Evolutionary conservation across 1,140 invertebrate species (phyloP), one percentile per base, ranked within the genome.

Genomic region (Leucophenga varia): DNA sequence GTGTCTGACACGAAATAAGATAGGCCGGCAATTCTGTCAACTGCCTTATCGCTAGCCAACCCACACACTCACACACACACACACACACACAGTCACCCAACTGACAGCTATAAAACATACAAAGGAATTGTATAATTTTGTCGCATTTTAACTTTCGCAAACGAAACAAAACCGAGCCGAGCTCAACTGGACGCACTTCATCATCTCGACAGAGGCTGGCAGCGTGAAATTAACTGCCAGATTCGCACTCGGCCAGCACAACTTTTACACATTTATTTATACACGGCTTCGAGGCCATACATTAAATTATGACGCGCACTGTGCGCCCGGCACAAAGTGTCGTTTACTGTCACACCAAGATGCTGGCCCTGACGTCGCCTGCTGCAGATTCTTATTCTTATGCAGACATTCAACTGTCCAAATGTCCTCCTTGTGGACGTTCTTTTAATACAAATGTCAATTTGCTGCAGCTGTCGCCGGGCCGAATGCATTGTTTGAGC

Each of bases 191-290:
- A 49, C 59, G 50, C 61, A 65, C 64, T 65, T 59, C 56, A 65
- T 65, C 63, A 68, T 65, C 48, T 55, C 48, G 56, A 61, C 63
- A 43, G 44, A 57, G 54, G n/a, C 64, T 63, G 63, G 63, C 63
- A 65, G 59, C 63, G 59, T 65, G 63, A 65, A 65, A 65, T 65
- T 65, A 65, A 65, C 59, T 65, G 63, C 57, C 63, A 65, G 53
- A 56, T 52, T 59, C 48, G 52, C 30, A 21, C 49, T 43, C 43
- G 43, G 47, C 55, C 40, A 52, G 61, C 42, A 47, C n/a, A n/a
- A n/a, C n/a, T n/a, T n/a, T 34, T 10, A 49, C 54, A 54, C 59
- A 52, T 65, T 65, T 65, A 65, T 65, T 65, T 65, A 65, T 65
- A 63, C 28, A 42, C 30, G 38, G 20, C 52, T n/a, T n/a, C 48